Evolutionary conservation across 2,797 vertebrate genomes (phyloP).

Genomic region (Esox masquinongy): DNA sequence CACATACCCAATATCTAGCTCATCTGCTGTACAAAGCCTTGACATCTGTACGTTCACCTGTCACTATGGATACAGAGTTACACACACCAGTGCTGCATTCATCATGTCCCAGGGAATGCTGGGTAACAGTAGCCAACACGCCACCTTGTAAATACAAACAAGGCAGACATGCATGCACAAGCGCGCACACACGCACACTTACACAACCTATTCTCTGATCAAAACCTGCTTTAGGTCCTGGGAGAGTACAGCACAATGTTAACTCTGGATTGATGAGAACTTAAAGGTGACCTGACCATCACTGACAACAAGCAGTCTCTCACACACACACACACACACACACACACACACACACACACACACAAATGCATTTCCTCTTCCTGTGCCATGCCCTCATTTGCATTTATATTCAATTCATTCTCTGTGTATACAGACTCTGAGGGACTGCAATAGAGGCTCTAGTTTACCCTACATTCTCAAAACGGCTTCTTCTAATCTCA

Average conservation of each 20-base stretch:
- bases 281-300: conserved; percentile 39
- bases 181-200: conserved; percentile 4
- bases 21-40: conserved; percentile 54
- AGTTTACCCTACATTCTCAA: neutral
- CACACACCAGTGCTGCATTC: conserved; percentile 38
- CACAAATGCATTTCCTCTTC: conserved; percentile 35
- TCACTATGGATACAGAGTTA: conserved; percentile 67
- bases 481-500: neutral
- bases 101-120: neutral
- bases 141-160: too few species aligned
- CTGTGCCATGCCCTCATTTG: conserved; percentile 49
- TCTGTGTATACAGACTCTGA: conserved; percentile 25
- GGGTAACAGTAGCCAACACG: neutral
- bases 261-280: conserved; percentile 48
- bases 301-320: conserved; percentile 41
- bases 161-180: too few species aligned
- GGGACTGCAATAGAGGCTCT: conserved; percentile 7
- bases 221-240: conserved; percentile 43
- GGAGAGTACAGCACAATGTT: conserved; percentile 51
- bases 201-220: conserved; percentile 4
- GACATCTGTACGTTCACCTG: conserved; percentile 65
- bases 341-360: neutral
- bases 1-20: conserved; percentile 65
- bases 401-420: conserved; percentile 55
- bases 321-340: neutral